A percentile compares a stretch with the other conserved stretches of the same genome.
Conservation (phyloP, 2,797 vertebrate species). For the Spheniscus humboldti region DNA sequence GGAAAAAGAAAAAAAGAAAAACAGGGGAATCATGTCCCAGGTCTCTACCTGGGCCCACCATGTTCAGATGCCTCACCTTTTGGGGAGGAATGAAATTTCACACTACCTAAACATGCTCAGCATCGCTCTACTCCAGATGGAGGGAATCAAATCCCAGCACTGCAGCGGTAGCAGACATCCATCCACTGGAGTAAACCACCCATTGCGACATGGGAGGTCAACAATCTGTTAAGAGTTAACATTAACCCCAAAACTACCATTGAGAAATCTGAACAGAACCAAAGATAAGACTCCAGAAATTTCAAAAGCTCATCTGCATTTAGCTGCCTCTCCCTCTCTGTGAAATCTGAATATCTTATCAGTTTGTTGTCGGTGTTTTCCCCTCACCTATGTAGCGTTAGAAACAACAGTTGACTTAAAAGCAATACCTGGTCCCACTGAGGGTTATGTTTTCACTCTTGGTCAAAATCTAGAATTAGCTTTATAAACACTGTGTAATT, state of each 20-base stretch:
- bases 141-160: neutral
- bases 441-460: slow-evolving; percentile 12
- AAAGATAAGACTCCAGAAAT: neutral
- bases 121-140: neutral
- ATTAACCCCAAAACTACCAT: neutral
- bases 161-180: neutral
- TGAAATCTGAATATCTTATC: neutral
- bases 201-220: neutral
- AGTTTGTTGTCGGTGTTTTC: neutral
- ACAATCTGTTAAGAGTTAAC: neutral
- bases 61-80: neutral
- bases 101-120: neutral
- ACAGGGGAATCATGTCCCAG: neutral
- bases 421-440: neutral
- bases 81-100: neutral
- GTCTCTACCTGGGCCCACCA: neutral
- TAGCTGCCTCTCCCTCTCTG: neutral
- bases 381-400: neutral
- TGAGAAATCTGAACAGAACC: neutral
- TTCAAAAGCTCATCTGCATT: neutral
- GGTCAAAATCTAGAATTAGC: slow-evolving; percentile 46
- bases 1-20: neutral
- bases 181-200: neutral
- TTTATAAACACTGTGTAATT: slow-evolving; percentile 55
- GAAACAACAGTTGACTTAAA: slow-evolving; percentile 27